phyloP scores from a whole-genome alignment of 23 tunicate genomes.

The Botrylloides violaceus region DNA sequence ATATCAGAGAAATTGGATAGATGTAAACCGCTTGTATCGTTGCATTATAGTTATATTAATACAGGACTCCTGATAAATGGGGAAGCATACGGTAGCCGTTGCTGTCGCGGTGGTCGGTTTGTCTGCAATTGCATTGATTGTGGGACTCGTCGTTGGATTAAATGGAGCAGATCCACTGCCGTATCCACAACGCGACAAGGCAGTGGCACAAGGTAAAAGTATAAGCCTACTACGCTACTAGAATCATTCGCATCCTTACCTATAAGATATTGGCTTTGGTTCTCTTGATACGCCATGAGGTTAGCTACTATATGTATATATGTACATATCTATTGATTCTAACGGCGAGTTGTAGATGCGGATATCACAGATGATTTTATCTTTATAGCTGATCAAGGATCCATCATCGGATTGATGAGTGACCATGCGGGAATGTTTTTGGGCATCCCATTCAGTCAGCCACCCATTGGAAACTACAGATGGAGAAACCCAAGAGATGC shows the following conservation, averaged over 20 bases:
- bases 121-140: not conserved
- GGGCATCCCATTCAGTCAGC: slow-evolving; percentile 72
- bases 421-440: slow-evolving; percentile 24
- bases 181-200: not conserved
- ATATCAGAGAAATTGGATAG: not conserved
- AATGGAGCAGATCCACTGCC: not conserved
- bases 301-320: too few relatives aligned
- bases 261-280: too few relatives aligned
- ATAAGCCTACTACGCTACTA: too few relatives aligned
- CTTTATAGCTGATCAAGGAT: slow-evolving; percentile 32
- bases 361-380: not conserved
- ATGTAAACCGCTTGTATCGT: too few relatives aligned
- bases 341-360: too few relatives aligned
- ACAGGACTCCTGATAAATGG: too few relatives aligned
- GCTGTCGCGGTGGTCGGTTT: not conserved
- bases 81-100: not conserved
- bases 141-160: not conserved
- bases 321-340: too few relatives aligned
- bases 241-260: too few relatives aligned
- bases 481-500: slow-evolving; percentile 66
- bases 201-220: not conserved
- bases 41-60: too few relatives aligned
- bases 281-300: too few relatives aligned
- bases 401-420: slow-evolving; percentile 15
- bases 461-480: slow-evolving; percentile 52